Percentiles rank a stretch among this genome's conserved stretches.
phyloP scores from a whole-genome alignment of 2,113 vertebrate species.

The Leptobrachium ailaonicum region DNA sequence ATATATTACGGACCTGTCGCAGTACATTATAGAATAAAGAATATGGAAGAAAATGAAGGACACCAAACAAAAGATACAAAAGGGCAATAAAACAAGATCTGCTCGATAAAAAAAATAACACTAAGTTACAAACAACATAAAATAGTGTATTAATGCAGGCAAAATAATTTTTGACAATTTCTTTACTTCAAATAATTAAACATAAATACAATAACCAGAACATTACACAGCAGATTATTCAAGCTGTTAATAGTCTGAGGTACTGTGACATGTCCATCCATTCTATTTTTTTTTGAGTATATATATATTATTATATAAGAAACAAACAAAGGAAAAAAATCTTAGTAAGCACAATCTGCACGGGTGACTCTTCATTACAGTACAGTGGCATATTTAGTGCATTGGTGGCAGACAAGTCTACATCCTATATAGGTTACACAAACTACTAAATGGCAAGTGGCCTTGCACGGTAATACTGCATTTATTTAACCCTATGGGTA shows the following conservation, averaged over 20 bases:
- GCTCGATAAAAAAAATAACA: constrained; percentile 66
- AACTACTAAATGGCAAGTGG: constrained; percentile 28
- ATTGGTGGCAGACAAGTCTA: constrained; percentile 60
- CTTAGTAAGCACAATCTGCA: constrained; percentile 58
- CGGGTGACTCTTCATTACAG: constrained; percentile 60
- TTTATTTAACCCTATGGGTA: neutral
- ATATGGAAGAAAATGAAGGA: constrained; percentile 68
- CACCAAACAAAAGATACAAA: neutral
- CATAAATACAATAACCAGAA: constrained; percentile 58
- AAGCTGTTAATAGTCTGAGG: constrained; percentile 56
- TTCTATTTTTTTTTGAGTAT: constrained; percentile 51
- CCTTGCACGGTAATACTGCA: constrained; percentile 51
- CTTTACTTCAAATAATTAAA: constrained; percentile 55
- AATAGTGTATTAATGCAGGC: constrained; percentile 69
- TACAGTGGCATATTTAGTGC: constrained; percentile 67
- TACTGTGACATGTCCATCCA: constrained; percentile 57
- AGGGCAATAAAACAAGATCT: constrained; percentile 54
- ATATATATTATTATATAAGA: constrained; percentile 20
- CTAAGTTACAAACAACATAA: constrained; percentile 62
- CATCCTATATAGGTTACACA: constrained; percentile 60
- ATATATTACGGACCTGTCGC: constrained; percentile 71
- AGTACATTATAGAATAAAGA: constrained; percentile 79
- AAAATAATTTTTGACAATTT: constrained; percentile 59
- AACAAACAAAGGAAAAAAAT: constrained; percentile 19
- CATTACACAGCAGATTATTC: constrained; percentile 58